These are phyloP conservation scores for Diarsia dahlii DNA, from an alignment of 2,888 invertebrate species.

Conservation along the genomic window DNA sequence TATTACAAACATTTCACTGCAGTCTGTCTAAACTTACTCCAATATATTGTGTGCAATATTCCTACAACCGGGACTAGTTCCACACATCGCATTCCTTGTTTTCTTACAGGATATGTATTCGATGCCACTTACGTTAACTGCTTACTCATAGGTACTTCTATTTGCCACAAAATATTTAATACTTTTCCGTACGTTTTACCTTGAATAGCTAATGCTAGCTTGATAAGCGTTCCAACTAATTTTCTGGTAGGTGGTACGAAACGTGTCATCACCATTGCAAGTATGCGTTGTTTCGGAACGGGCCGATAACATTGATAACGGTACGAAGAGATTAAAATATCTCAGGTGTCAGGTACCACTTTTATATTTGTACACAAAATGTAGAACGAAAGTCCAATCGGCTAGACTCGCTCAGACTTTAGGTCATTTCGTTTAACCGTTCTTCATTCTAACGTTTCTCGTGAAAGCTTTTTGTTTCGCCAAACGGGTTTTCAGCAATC, in stretches of 20 bases:
- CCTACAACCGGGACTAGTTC: neutral
- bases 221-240: constrained; percentile 46
- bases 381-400: constrained; percentile 50
- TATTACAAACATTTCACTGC: constrained; percentile 31
- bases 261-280: constrained; percentile 60
- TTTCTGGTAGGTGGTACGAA: constrained; percentile 31
- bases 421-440: constrained; percentile 46
- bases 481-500: constrained; percentile 50
- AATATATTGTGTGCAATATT: neutral
- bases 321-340: constrained; percentile 66
- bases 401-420: constrained; percentile 9
- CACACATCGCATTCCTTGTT: too few species aligned
- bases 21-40: neutral
- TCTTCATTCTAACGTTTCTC: constrained; percentile 35
- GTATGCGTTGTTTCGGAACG: constrained; percentile 62
- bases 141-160: constrained; percentile 13
- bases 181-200: constrained; percentile 18
- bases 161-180: neutral
- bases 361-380: constrained; percentile 58
- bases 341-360: constrained; percentile 24
- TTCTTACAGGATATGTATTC: neutral
- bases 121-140: neutral
- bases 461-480: constrained; percentile 32
- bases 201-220: constrained; percentile 21
- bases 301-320: constrained; percentile 65